Evolutionary conservation across 2,888 invertebrate genomes (phyloP).

Genomic region (Aradus depressus): DNA sequence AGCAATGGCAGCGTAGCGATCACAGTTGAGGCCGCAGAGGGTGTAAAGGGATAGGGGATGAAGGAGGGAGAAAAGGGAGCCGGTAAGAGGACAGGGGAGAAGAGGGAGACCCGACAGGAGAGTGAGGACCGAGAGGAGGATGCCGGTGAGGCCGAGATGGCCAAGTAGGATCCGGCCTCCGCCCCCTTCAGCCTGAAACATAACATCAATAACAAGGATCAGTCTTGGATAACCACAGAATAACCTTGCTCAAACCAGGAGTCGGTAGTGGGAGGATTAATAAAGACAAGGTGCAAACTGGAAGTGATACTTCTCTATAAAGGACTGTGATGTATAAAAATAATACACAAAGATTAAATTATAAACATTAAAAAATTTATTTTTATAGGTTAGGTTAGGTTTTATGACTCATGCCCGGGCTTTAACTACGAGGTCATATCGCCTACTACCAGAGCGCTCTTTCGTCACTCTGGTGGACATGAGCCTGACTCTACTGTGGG

Average conservation of each 20-base stretch:
- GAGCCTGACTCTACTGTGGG: no score
- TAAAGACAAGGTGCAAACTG: no score
- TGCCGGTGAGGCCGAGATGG: slow-evolving; percentile 59
- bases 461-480: no score
- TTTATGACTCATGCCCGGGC: no score
- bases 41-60: slow-evolving; percentile 69
- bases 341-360: no score
- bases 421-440: no score
- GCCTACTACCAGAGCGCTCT: no score
- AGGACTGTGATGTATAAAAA: no score
- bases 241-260: neutral
- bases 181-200: slow-evolving; percentile 24
- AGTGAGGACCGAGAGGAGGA: slow-evolving; percentile 51
- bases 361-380: no score
- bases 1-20: slow-evolving; percentile 64
- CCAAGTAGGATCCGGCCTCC: slow-evolving; percentile 47
- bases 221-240: neutral
- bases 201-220: neutral
- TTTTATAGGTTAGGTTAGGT: no score
- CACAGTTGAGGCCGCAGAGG: slow-evolving; percentile 66
- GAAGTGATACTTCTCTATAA: no score
- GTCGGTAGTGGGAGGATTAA: no score
- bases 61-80: slow-evolving; percentile 56
- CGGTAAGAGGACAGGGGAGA: slow-evolving; percentile 50
- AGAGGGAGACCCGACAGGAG: slow-evolving; percentile 33